A percentile compares a stretch with the other conserved stretches of the same genome.
Conservation (phyloP, 92 coral and sea anemone species). For the Umimayanthus kanabou region DNA sequence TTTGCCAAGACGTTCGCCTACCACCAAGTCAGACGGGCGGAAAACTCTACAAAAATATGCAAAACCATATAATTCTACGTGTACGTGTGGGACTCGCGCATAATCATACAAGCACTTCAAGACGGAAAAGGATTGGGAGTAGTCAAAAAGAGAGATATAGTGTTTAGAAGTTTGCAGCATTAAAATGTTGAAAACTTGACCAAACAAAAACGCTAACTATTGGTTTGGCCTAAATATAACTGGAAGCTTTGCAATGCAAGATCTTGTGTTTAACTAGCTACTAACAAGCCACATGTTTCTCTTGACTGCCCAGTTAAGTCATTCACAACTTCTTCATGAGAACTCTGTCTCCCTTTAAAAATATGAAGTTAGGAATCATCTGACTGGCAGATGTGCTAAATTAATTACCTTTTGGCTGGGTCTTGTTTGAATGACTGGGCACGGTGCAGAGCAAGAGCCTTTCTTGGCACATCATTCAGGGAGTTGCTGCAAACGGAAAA, state of each 20-base stretch:
- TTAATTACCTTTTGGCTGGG: constrained; percentile 75
- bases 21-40: constrained; percentile 84
- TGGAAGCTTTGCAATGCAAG: too few species aligned
- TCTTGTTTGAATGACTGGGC: constrained; percentile 94
- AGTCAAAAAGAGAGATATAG: too few species aligned
- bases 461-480: constrained; percentile 59
- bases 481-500: constrained; percentile 60
- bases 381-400: too few species aligned
- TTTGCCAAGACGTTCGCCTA: constrained; percentile 93
- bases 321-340: neutral
- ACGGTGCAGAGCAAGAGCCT: constrained; percentile 81
- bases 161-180: too few species aligned
- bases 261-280: too few species aligned
- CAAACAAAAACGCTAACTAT: too few species aligned
- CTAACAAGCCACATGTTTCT: too few species aligned
- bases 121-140: neutral
- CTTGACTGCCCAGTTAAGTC: too few species aligned
- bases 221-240: too few species aligned
- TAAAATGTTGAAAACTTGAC: too few species aligned
- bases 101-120: neutral
- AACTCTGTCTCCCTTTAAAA: neutral
- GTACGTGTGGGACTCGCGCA: too few species aligned
- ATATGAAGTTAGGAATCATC: neutral
- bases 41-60: constrained; percentile 68
- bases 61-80: too few species aligned